These are phyloP conservation scores for Campoletis raptor DNA, from an alignment of 2,888 invertebrate species.

Conservation along the genomic window DNA sequence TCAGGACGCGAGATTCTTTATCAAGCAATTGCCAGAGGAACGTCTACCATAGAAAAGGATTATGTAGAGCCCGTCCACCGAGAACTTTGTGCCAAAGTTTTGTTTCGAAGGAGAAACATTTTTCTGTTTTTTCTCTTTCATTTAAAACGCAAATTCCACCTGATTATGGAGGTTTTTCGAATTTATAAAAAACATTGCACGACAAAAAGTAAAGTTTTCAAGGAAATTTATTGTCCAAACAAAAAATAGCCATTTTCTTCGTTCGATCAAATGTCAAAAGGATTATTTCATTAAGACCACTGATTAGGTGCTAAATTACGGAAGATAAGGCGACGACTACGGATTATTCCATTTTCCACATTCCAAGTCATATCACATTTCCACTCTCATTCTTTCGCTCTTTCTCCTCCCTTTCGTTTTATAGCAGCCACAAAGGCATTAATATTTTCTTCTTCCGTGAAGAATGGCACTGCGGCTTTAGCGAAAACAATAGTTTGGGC, in stretches of 20 bases:
- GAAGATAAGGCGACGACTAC: background rate
- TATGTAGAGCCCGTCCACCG: background rate
- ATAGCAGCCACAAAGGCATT: slow-evolving; percentile 20
- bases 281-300: background rate
- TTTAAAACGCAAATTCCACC: background rate
- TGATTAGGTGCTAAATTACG: background rate
- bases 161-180: background rate
- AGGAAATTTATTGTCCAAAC: background rate
- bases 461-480: slow-evolving; percentile 47
- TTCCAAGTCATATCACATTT: background rate
- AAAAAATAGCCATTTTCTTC: background rate
- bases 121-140: background rate
- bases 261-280: background rate
- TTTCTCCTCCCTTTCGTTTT: slow-evolving; percentile 16
- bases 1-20: slow-evolving; percentile 26
- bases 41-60: slow-evolving; percentile 4
- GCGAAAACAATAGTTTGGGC: slow-evolving; percentile 59
- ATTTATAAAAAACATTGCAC: background rate
- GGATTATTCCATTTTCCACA: background rate
- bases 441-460: slow-evolving; percentile 22
- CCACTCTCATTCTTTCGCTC: background rate
- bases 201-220: background rate
- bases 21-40: slow-evolving; percentile 26
- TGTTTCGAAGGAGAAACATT: background rate
- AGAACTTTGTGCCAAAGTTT: slow-evolving; percentile 4